These are phyloP conservation scores for human (Homo sapiens) DNA, from an alignment of 2,113 vertebrate species.

Conservation along the genomic window GRCh38 chr1:61835501-61836000, in stretches of 20 bases:
- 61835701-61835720: conserved; percentile 13
- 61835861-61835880: conserved; percentile 21
- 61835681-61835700: too few relatives aligned
- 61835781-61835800: conserved; percentile 21
- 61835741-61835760: not conserved
- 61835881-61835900: not conserved
- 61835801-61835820: not conserved
- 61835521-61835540: too few relatives aligned
- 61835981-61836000: not conserved
- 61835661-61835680: too few relatives aligned
- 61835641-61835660: too few relatives aligned
- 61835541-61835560: too few relatives aligned
- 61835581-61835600: too few relatives aligned
- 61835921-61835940: not conserved
- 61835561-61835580: too few relatives aligned
- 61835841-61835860: not conserved
- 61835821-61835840: not conserved
- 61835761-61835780: not conserved
- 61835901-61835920: conserved; percentile 1
- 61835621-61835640: too few relatives aligned
- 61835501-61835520: too few relatives aligned
- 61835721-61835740: not conserved
- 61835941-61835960: not conserved
- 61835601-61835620: too few relatives aligned
- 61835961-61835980: not conserved